Base-by-base conservation (phyloP, 2,797 vertebrate species). In the Poeciliopsis infans region DNA sequence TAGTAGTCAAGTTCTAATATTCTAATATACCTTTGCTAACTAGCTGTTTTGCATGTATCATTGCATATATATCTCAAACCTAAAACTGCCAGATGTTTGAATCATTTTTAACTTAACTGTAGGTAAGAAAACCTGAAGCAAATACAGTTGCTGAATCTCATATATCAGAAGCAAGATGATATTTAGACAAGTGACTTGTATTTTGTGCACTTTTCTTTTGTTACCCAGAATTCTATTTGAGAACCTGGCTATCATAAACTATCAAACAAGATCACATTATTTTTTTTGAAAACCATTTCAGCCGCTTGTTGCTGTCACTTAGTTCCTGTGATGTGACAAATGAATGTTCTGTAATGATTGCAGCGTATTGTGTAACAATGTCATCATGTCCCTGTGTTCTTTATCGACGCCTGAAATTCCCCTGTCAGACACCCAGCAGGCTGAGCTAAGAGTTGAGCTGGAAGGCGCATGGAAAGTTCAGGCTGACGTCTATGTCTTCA, bases 341-440 rank as follows among this genome's bases (percentile, higher is more conserved):
- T 75, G 49, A 72, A 7, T 66, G 72, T 2, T 55, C 61, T 59
- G 85, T 83, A 88, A 90, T 75, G 69, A 84, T 92, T 93, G 86
- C 92, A 83, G 61, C 0, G 53, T 77, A 71, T 93, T 83, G 79
- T 85, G 84, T 86, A 85, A 88, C 89, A 79, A 87, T 94, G 92
- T 94, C 93, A 92, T 95, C 94, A 94, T 89, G 87, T 89, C 77
- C 85, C 86, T 82, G n/a, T 75, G 83, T 82, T 83, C 47, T 70
- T 46, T 55, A 59, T 73, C 70, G 20, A 33, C 4, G 76, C 28
- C 55, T 83, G 36, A 88, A 85, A 90, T 84, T 91, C 92, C 89
- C 90, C 80, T 0, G 76, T 73, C 86, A 85, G 68, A 72, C 61
- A 79, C 79, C 74, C 83, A 81, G 85, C 82, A 81, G 84, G 46